A percentile compares a stretch with the other conserved stretches of the same genome.
phyloP scores from a whole-genome alignment of 1,140 invertebrate genomes.

The Maniola jurtina region DNA sequence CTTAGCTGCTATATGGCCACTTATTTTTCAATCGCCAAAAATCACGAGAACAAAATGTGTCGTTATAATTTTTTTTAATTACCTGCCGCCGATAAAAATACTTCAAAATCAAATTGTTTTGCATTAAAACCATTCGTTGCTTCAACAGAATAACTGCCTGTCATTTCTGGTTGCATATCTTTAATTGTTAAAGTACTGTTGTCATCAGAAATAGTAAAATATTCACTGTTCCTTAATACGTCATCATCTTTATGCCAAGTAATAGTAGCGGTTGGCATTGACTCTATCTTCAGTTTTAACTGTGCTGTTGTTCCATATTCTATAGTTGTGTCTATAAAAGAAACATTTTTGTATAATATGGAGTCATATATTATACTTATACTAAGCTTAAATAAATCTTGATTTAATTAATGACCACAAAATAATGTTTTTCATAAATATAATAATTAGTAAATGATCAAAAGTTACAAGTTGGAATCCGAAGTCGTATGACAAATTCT shows the following conservation, averaged over 20 bases:
- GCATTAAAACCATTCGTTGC: background rate
- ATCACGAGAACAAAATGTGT: too few species aligned
- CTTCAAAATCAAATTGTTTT: background rate
- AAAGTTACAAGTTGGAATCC: too few species aligned
- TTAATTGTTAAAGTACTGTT: constrained; percentile 9
- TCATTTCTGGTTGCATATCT: background rate
- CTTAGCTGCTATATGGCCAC: too few species aligned
- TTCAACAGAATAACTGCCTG: constrained; percentile 12
- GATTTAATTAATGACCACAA: background rate
- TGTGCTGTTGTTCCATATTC: constrained; percentile 2
- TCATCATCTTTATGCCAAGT: constrained; percentile 10
- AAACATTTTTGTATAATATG: background rate
- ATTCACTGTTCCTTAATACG: background rate
- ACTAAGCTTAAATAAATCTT: too few species aligned
- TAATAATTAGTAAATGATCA: too few species aligned
- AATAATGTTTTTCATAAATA: too few species aligned
- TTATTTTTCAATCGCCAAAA: too few species aligned
- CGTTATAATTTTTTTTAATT: too few species aligned
- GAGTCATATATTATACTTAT: too few species aligned
- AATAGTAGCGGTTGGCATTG: constrained; percentile 1
- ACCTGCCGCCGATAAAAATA: constrained; percentile 9
- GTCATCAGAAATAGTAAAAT: constrained; percentile 4
- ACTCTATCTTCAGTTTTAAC: constrained; percentile 5
- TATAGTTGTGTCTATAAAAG: constrained; percentile 2
- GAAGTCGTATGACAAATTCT: too few species aligned